Percentiles rank a stretch among this genome's conserved stretches.
phyloP scores from a whole-genome alignment of 1,140 invertebrate species.

The Trichonephila clavata region DNA sequence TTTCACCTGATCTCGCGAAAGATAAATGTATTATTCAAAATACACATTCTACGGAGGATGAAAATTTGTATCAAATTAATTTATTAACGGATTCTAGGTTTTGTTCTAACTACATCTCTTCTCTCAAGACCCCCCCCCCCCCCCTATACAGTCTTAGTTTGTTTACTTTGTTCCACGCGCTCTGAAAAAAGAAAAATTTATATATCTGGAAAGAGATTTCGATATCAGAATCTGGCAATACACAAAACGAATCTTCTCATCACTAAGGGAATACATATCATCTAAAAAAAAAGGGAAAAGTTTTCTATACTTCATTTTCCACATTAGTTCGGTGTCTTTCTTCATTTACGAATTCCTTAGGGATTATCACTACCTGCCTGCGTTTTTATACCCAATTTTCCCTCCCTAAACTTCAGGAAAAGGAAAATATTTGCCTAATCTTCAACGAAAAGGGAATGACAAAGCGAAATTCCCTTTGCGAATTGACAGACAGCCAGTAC shows the following conservation, averaged over 20 bases:
- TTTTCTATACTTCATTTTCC: background rate
- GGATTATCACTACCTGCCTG: background rate
- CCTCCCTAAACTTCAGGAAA: background rate
- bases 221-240: background rate
- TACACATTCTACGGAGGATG: no score
- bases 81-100: no score
- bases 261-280: background rate
- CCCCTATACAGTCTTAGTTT: background rate
- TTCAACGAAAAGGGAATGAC: background rate
- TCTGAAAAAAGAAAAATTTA: background rate
- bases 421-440: conserved; percentile 35
- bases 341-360: background rate
- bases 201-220: background rate
- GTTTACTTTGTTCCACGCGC: background rate
- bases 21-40: no score
- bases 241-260: background rate
- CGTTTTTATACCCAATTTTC: background rate
- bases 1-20: no score
- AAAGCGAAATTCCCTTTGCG: conserved; percentile 3
- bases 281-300: background rate
- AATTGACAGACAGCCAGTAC: background rate
- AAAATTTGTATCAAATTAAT: no score
- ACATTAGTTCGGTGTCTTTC: conserved; percentile 7
- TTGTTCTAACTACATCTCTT: background rate
- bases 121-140: background rate